Conservation (phyloP, 2,888 invertebrate genomes). For the Lordiphosa andalusiaca region DNA sequence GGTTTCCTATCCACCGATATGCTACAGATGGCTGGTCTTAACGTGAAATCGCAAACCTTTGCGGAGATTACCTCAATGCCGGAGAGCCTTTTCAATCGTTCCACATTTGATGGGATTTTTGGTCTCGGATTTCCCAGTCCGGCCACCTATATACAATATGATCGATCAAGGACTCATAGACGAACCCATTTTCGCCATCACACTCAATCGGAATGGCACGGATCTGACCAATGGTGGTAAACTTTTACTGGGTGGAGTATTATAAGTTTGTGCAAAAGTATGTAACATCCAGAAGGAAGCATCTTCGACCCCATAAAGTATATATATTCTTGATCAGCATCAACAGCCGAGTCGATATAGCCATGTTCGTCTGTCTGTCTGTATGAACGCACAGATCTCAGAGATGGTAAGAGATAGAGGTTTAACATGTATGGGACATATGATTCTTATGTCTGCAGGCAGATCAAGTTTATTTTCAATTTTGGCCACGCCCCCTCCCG, state of each 20-base stretch:
- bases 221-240: conserved; percentile 87
- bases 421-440: too few relatives aligned
- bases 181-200: conserved; percentile 93
- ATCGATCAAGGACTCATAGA: conserved; percentile 86
- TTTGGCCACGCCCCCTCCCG: too few relatives aligned
- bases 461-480: too few relatives aligned
- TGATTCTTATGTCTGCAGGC: too few relatives aligned
- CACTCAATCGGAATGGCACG: conserved; percentile 87
- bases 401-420: too few relatives aligned
- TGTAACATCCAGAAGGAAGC: too few relatives aligned
- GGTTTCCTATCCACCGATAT: conserved; percentile 73
- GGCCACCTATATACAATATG: conserved; percentile 95
- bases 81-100: conserved; percentile 94
- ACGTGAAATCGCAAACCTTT: conserved; percentile 90
- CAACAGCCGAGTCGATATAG: too few relatives aligned
- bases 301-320: too few relatives aligned
- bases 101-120: conserved; percentile 98
- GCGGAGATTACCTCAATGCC: conserved; percentile 91
- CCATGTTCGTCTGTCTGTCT: too few relatives aligned
- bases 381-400: too few relatives aligned
- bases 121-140: conserved; percentile 94
- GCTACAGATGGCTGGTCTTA: conserved; percentile 85
- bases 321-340: too few relatives aligned
- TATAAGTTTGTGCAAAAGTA: too few relatives aligned
- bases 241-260: conserved; percentile 92